A percentile compares a stretch with the other conserved stretches of the same genome.
Conservation (phyloP, 2,113 vertebrate species). For the Choloepus hoffmanni region DNA sequence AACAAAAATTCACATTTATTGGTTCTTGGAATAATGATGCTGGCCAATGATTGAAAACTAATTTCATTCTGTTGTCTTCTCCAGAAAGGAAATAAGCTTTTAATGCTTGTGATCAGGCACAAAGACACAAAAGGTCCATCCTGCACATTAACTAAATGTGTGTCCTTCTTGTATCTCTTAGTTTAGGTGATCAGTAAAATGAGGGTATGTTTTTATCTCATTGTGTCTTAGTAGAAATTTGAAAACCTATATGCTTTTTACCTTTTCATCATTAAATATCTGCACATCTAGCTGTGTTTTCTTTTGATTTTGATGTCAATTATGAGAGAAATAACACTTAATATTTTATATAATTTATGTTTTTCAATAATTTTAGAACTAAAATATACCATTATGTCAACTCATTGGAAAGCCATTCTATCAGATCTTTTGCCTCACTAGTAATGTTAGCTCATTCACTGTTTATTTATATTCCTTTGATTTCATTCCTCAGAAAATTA, state of each 20-base stretch:
- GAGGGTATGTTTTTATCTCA: no score
- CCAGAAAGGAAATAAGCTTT: neutral
- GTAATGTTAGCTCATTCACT: slow-evolving; percentile 38
- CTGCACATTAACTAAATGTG: no score
- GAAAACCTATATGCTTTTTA: neutral
- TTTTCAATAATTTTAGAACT: neutral
- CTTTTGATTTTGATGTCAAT: neutral
- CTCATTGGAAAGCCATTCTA: neutral
- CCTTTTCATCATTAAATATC: slow-evolving; percentile 25
- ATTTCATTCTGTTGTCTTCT: neutral
- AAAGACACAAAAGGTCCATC: no score
- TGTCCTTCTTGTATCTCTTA: no score
- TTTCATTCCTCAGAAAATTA: slow-evolving; percentile 52
- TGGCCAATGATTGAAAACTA: neutral
- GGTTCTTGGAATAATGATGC: neutral
- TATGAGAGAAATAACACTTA: slow-evolving; percentile 20
- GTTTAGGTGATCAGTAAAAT: no score
- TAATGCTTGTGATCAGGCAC: no score
- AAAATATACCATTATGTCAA: neutral
- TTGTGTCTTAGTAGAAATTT: slow-evolving; percentile 24
- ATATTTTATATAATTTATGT: neutral
- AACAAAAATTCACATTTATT: slow-evolving; percentile 24
- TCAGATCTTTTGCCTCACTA: neutral
- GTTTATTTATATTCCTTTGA: neutral
- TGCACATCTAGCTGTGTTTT: slow-evolving; percentile 4